Evolutionary conservation across 2,797 vertebrate species (phyloP).

Genomic region (Atherinosoma microstoma): DNA sequence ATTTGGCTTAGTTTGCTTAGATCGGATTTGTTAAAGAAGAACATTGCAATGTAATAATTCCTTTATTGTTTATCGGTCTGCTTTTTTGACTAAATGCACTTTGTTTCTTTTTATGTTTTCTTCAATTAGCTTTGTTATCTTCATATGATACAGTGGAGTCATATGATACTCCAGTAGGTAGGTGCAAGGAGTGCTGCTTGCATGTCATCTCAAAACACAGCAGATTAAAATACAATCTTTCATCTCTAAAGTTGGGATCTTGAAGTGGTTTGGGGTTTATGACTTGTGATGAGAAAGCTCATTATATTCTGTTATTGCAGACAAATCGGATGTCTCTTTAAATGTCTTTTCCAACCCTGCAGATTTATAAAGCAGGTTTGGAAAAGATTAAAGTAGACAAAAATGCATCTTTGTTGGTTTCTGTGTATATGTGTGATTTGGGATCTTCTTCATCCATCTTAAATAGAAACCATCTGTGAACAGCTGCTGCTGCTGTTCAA

Average conservation of each 20-base stretch:
- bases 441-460: constrained; percentile 20
- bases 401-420: not conserved
- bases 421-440: constrained; percentile 30
- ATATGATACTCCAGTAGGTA: constrained; percentile 84
- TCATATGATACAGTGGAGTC: constrained; percentile 79
- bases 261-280: constrained; percentile 27
- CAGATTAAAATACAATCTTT: constrained; percentile 29
- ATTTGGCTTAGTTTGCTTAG: not conserved
- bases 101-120: constrained; percentile 62
- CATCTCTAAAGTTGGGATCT: constrained; percentile 1
- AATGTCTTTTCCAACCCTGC: constrained; percentile 21
- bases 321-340: constrained; percentile 1
- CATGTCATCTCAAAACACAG: constrained; percentile 43
- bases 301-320: constrained; percentile 3
- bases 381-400: constrained; percentile 4
- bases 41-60: not conserved
- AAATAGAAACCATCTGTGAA: constrained; percentile 33
- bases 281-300: not conserved
- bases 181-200: constrained; percentile 75
- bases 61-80: not conserved
- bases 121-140: constrained; percentile 84
- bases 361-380: constrained; percentile 33
- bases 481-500: constrained; percentile 40
- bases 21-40: not conserved
- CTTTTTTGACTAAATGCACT: constrained; percentile 42